Base-by-base conservation (phyloP, 2,797 vertebrate species). In the Holocentrus rufus region DNA sequence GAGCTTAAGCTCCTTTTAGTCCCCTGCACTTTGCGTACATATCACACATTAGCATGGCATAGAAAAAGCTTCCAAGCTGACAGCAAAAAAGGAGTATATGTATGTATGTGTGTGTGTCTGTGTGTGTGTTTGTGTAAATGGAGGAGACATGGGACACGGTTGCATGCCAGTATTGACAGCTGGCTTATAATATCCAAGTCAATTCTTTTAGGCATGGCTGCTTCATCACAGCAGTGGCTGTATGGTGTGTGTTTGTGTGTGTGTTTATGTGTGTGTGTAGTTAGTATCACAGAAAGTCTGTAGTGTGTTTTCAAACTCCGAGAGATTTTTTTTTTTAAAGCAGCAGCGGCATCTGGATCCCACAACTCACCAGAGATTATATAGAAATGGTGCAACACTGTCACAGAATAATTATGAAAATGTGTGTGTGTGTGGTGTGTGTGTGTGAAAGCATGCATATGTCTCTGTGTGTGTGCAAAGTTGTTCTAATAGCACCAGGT, bases 21-120 rank as follows among this genome's bases (percentile, higher is more conserved):
- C 90, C 82, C 90, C 86, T 88, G 88, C 87, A 83, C 72, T 74
- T 90, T 84, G 89, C 87, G 84, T 91, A 93, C 91, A 88, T 83
- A 93, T 90, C 89, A 93, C 91, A 92, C 88, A 91, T 89, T 90
- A 93, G 91, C 88, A 87, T 91, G 88, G 91, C 84, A 88, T 91
- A 93, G 87, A 91, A 91, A 84, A 90, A 90, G 91, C 90, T 91
- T 91, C 83, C 87, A 90, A 88, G 85, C 89, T 70, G 87, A 91
- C 88, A 86, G 89, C 89, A 88, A 56, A 84, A 77, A 78, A 85
- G 76, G 82, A 85, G 84, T 82, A 81, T 83, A 82, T 20, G 61
- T 77, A 71, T 85, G 81, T 79, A 77, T 88, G 56, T 74, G 76
- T 72, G 64, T 53, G 46, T 73, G 67, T 73, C 68, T 77, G 72